Evolutionary conservation across 2,797 vertebrate species (phyloP), one percentile per base, ranked within the genome.

Genomic region (Holocentrus rufus): DNA sequence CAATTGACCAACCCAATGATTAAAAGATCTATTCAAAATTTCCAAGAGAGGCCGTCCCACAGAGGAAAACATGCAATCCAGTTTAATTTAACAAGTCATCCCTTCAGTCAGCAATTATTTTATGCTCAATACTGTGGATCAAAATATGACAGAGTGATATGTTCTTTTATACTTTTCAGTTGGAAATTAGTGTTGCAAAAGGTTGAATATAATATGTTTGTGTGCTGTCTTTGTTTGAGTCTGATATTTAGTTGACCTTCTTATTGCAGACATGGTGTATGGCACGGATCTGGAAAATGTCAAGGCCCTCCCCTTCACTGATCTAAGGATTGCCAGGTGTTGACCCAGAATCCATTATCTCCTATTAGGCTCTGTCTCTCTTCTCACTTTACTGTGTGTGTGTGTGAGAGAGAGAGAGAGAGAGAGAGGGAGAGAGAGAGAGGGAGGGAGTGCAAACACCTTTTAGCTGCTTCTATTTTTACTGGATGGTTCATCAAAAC

Each of bases 301-400:
- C 90, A 92, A 85, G 65, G 64, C 80, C 64, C 77, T 85, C 76
- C 80, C 81, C 76, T 77, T 72, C 74, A 73, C 80, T 85, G 79
- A 89, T 90, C 78, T 88, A 88, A 89, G 87, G 82, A 88, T 91
- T 89, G 90, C 87, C 92, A 93, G 92, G 92, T 93, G 92, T 88
- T 90, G 88, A 92, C 90, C 91, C 86, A 83, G 82, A 92, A 92
- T 90, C 86, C 88, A 92, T 92, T 91, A 92, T 87, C 85, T 88
- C 80, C 86, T 85, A 92, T 92, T 88, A 91, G 66, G 87, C 79
- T 78, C 63, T 84, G 87, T 87, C 88, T 89, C 60, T 66, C 74
- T 81, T 77, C 68, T 81, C 30, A 64, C 47, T 75, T 63, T 44
- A 17, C 39, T 49, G 68, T 72, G 62, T 50, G 36, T 64, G 54